A percentile compares a stretch with the other conserved stretches of the same genome.
Conservation (phyloP, 2,797 vertebrate species). For the Echeneis naucrates region DNA sequence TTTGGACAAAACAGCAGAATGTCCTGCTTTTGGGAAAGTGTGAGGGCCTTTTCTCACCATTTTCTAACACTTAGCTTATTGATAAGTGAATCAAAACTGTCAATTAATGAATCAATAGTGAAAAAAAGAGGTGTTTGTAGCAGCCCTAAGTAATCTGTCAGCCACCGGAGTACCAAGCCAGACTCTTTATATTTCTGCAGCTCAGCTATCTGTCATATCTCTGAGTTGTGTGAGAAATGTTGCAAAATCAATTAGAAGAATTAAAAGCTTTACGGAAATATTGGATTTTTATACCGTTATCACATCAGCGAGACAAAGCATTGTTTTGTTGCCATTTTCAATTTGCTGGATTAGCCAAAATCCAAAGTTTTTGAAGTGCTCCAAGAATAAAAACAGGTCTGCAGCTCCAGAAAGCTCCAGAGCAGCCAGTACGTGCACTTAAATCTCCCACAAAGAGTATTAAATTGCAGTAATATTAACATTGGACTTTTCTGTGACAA, state of each 20-base stretch:
- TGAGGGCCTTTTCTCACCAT: background rate
- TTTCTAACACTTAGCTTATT: background rate
- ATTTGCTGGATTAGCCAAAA: conserved; percentile 2
- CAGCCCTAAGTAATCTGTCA: background rate
- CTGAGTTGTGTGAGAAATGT: background rate
- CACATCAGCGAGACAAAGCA: background rate
- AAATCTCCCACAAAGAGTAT: background rate
- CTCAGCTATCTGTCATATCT: background rate
- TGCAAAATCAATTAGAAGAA: background rate
- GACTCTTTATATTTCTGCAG: background rate
- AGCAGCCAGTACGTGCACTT: background rate
- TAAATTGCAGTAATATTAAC: too few species aligned
- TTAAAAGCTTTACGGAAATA: background rate
- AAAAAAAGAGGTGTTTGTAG: background rate
- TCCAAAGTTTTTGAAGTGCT: background rate
- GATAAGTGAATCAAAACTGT: background rate
- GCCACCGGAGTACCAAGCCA: background rate
- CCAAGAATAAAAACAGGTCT: background rate
- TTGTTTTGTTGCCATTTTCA: background rate
- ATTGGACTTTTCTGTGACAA: too few species aligned
- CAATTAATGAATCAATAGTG: background rate
- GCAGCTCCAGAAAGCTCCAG: background rate
- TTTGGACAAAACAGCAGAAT: background rate
- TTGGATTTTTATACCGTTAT: background rate
- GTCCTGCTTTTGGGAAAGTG: background rate